phyloP scores from a whole-genome alignment of 2,888 invertebrate genomes.

The Drosophila birchii region DNA sequence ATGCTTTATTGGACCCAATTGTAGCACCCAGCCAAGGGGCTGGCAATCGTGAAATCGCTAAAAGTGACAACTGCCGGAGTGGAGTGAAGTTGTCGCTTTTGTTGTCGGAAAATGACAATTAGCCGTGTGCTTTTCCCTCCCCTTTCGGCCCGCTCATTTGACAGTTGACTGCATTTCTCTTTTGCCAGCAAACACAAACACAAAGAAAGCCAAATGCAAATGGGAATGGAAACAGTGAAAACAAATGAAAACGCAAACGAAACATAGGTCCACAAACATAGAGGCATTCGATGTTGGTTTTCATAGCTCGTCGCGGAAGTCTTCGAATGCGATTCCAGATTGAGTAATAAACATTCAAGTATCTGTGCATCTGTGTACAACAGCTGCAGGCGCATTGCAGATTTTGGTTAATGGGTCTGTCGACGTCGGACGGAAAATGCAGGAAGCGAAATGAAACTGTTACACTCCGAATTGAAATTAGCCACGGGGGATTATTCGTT shows the following conservation, averaged over 20 bases:
- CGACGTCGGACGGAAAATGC: conserved; percentile 56
- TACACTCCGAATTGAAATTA: conserved; percentile 64
- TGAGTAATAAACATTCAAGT: conserved; percentile 68
- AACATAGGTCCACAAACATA: conserved; percentile 22
- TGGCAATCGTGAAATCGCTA: conserved; percentile 37
- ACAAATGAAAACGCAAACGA: conserved; percentile 31
- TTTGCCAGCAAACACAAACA: conserved; percentile 44
- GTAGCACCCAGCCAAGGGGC: conserved; percentile 21
- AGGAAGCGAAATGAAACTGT: conserved; percentile 73
- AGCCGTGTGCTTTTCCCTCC: conserved; percentile 52
- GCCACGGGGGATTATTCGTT: conserved; percentile 58
- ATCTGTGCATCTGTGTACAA: conserved; percentile 46
- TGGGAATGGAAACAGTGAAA: conserved; percentile 44
- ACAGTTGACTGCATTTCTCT: conserved; percentile 69
- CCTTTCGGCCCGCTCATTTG: conserved; percentile 52
- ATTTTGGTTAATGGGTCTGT: conserved; percentile 69
- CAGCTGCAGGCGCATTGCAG: conserved; percentile 72
- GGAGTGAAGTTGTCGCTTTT: conserved; percentile 48
- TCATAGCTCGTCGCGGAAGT: conserved; percentile 50
- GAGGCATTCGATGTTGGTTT: conserved; percentile 36
- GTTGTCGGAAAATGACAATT: conserved; percentile 79
- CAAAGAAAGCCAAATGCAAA: conserved; percentile 31
- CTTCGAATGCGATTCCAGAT: conserved; percentile 55
- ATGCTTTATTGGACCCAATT: conserved; percentile 65
- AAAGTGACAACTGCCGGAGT: conserved; percentile 39